Conservation (phyloP, 2,888 invertebrate species). For the Netelia inedita region DNA sequence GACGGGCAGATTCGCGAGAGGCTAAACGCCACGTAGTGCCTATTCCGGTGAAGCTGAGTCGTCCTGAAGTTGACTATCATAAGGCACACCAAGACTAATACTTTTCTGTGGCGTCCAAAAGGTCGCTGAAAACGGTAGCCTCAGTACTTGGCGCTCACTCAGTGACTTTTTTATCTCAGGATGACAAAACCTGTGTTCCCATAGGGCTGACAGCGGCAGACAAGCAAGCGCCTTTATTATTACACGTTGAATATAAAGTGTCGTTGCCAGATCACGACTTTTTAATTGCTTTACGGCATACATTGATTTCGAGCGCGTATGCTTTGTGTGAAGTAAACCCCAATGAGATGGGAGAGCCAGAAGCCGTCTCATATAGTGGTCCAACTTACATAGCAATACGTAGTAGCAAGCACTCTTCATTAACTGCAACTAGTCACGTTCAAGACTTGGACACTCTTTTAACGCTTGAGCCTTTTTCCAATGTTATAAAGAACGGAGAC, state of each 20-base stretch:
- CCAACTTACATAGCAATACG: constrained; percentile 83
- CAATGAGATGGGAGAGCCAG: constrained; percentile 73
- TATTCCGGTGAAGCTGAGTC: constrained; percentile 74
- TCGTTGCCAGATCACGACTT: constrained; percentile 78
- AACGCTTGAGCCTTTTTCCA: constrained; percentile 70
- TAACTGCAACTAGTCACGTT: constrained; percentile 75
- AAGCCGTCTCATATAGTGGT: constrained; percentile 82
- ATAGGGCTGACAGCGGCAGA: constrained; percentile 83
- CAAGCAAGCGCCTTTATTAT: constrained; percentile 79
- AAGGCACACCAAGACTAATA: constrained; percentile 56
- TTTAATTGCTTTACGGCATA: constrained; percentile 77
- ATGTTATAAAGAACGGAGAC: constrained; percentile 62
- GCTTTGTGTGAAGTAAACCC: constrained; percentile 73
- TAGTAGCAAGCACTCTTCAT: constrained; percentile 76
- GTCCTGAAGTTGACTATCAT: constrained; percentile 56
- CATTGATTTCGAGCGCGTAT: constrained; percentile 79
- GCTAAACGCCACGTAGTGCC: constrained; percentile 76
- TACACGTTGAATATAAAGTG: constrained; percentile 77
- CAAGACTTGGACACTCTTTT: constrained; percentile 74
- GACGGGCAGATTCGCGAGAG: constrained; percentile 69
- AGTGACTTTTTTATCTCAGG: constrained; percentile 76
- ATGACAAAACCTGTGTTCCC: constrained; percentile 81
- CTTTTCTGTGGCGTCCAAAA: constrained; percentile 56
- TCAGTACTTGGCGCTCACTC: constrained; percentile 67
- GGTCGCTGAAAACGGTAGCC: constrained; percentile 70